Percentiles rank a stretch among this genome's conserved stretches.
Evolutionary conservation across 2,797 vertebrate genomes (phyloP).

Genomic region (Characodon lateralis): DNA sequence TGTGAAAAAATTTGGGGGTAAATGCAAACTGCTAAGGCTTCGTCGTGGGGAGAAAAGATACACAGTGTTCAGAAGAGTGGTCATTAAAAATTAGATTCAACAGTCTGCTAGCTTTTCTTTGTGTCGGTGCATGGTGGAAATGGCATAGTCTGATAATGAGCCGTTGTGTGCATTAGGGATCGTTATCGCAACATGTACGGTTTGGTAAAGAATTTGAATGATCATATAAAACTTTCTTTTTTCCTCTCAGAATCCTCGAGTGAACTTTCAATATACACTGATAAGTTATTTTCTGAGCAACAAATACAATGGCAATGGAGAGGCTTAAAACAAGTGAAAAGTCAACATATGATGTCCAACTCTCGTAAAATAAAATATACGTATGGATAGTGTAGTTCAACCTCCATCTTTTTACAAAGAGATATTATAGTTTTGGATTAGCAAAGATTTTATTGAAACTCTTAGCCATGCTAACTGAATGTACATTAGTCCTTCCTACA

Average conservation of each 20-base stretch:
- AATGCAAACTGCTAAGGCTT: constrained; percentile 71
- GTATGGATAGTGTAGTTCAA: constrained; percentile 15
- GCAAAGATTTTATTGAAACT: constrained; percentile 5
- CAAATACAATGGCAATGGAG: constrained; percentile 29
- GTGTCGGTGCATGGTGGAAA: constrained; percentile 48
- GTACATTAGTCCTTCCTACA: constrained; percentile 18
- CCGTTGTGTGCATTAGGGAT: constrained; percentile 22
- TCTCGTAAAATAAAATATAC: constrained; percentile 55
- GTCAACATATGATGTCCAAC: constrained; percentile 27
- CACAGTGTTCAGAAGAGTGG: constrained; percentile 75
- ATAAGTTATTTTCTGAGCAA: constrained; percentile 39
- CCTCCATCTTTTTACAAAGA: neutral
- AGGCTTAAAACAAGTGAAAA: neutral
- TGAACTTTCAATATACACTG: constrained; percentile 13
- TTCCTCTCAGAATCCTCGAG: neutral
- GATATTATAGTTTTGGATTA: constrained; percentile 12
- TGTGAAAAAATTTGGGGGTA: constrained; percentile 29
- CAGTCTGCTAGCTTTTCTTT: constrained; percentile 68
- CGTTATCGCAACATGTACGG: constrained; percentile 24
- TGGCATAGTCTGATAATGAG: constrained; percentile 54
- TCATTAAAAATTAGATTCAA: constrained; percentile 70
- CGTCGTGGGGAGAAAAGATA: constrained; percentile 52
- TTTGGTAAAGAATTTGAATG: constrained; percentile 29
- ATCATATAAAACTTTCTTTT: constrained; percentile 14
- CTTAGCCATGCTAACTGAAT: constrained; percentile 15